phyloP scores from a whole-genome alignment of 2,113 vertebrate species.

The Dipodomys stephensi region DNA sequence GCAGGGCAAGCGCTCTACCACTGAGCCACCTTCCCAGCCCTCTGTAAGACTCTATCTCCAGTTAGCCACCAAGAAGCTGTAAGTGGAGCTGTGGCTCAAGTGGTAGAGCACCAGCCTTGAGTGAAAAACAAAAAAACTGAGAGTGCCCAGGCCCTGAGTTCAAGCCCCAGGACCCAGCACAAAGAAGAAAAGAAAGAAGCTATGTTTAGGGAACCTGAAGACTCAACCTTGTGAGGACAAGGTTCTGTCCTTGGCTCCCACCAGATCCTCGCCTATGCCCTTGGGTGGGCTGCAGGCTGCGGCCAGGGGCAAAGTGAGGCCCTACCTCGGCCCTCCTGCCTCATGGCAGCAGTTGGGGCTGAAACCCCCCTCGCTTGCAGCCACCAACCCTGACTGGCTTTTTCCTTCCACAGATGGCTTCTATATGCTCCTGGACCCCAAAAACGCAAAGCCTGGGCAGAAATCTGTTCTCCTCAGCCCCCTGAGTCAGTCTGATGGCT shows the following conservation, averaged over 20 bases:
- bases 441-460: slow-evolving; percentile 1
- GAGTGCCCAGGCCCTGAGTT: no score
- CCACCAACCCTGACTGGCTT: background rate
- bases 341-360: background rate
- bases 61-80: no score
- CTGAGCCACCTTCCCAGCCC: no score
- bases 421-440: slow-evolving; percentile 89
- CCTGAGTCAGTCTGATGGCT: slow-evolving; percentile 76
- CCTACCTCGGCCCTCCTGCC: background rate
- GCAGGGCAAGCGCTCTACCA: no score
- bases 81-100: no score
- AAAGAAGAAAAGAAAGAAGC: no score
- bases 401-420: slow-evolving; percentile 81
- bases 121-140: no score
- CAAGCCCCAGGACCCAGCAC: no score
- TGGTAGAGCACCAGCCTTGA: no score
- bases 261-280: background rate
- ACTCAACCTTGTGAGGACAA: background rate
- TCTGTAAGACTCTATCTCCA: no score
- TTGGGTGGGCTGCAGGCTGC: no score
- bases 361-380: background rate
- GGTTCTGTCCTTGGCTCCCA: background rate
- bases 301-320: background rate
- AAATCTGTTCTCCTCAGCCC: slow-evolving; percentile 86
- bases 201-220: background rate